Conservation (phyloP, 2,888 invertebrate species). For the Sturmia bella region DNA sequence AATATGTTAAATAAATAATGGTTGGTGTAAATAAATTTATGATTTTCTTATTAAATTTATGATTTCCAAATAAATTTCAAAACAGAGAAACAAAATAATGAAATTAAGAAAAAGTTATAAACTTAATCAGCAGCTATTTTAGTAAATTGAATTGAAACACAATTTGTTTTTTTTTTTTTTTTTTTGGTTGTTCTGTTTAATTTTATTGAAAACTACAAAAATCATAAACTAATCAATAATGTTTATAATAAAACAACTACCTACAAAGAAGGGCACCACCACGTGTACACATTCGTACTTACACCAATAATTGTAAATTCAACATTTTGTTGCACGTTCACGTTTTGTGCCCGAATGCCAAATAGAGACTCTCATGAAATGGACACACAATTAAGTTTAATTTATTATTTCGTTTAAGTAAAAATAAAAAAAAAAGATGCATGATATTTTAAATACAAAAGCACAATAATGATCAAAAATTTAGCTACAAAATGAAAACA, state of each 20-base stretch:
- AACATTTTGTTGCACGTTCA: constrained; percentile 26
- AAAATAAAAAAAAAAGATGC: too few relatives aligned
- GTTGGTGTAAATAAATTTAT: constrained; percentile 33
- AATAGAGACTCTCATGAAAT: constrained; percentile 63
- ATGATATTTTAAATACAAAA: background rate
- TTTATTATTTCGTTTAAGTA: constrained; percentile 37
- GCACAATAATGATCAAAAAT: background rate
- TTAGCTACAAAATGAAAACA: too few relatives aligned
- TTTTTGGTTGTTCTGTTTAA: constrained; percentile 39
- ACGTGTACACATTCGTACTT: background rate
- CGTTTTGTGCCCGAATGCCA: constrained; percentile 38
- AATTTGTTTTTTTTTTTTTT: too few relatives aligned
- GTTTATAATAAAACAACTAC: constrained; percentile 36
- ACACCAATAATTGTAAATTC: background rate
- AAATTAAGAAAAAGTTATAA: background rate
- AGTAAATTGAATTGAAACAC: background rate
- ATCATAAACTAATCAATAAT: constrained; percentile 39
- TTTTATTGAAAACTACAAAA: constrained; percentile 1
- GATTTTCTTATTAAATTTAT: constrained; percentile 43
- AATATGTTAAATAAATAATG: constrained; percentile 42
- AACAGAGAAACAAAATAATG: background rate
- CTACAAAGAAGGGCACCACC: background rate
- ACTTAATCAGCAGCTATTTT: background rate
- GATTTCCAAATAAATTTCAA: constrained; percentile 35
- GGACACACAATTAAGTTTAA: constrained; percentile 48